phyloP scores from a whole-genome alignment of 2,113 vertebrate species.

The Egretta garzetta region DNA sequence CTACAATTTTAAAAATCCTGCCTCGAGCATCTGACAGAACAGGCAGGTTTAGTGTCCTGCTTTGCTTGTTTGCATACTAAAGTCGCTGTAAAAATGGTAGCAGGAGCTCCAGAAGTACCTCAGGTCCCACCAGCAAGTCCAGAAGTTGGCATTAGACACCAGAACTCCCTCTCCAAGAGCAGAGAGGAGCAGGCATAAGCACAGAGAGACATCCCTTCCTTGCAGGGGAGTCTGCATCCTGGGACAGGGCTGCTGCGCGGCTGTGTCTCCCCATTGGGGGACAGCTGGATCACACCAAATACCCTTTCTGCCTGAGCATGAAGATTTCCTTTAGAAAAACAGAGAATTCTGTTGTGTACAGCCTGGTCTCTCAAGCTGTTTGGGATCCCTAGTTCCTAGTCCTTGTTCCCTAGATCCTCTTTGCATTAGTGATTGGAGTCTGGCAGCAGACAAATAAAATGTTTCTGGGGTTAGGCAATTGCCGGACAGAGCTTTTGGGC shows the following conservation, averaged over 20 bases:
- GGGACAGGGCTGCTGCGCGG: fast-evolving
- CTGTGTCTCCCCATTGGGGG: fast-evolving
- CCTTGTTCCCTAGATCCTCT: not conserved
- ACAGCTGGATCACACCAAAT: fast-evolving
- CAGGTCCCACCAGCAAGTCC: not conserved
- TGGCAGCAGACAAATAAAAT: not conserved
- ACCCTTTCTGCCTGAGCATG: fast-evolving
- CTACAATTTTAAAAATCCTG: not conserved
- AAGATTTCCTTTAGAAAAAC: not conserved
- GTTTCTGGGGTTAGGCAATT: not conserved
- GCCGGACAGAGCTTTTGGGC: not conserved
- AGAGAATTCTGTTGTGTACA: not conserved
- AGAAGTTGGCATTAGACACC: not conserved
- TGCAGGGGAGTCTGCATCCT: not conserved
- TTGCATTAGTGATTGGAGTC: not conserved
- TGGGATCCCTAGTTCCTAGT: not conserved
- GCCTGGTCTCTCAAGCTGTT: not conserved
- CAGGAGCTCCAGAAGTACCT: not conserved
- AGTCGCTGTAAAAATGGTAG: not conserved
- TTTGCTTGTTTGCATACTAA: not conserved
- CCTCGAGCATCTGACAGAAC: not conserved
- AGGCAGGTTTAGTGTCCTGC: not conserved
- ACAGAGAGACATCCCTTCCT: not conserved
- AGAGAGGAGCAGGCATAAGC: not conserved
- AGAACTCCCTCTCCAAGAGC: not conserved